A percentile compares a stretch with the other conserved stretches of the same genome.
phyloP scores from a whole-genome alignment of 1,140 invertebrate genomes.

The Orchestia grillus region DNA sequence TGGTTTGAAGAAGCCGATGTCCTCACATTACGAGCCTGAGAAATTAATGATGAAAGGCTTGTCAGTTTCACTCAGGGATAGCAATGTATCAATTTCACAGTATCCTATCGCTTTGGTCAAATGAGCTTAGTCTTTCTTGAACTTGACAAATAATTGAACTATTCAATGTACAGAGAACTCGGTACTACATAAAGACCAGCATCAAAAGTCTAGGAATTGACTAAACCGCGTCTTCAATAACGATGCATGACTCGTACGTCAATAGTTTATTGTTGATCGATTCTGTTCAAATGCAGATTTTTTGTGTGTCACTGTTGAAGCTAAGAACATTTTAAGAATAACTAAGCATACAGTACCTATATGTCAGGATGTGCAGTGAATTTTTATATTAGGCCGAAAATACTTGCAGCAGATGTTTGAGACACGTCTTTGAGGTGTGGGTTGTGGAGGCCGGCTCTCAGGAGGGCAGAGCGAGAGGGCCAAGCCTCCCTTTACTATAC shows the following conservation, averaged over 20 bases:
- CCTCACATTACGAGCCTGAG: background rate
- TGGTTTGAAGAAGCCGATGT: conserved; percentile 19
- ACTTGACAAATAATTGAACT: background rate
- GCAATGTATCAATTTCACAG: background rate
- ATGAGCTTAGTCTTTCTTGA: background rate
- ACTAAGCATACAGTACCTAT: background rate
- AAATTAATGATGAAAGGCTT: background rate
- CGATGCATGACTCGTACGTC: background rate
- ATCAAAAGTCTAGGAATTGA: background rate
- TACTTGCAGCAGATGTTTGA: background rate
- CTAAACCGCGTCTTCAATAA: background rate
- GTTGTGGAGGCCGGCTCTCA: too few relatives aligned
- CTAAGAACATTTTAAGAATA: background rate
- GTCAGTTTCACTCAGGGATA: background rate
- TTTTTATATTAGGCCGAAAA: background rate
- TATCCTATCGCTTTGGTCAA: background rate
- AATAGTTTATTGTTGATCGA: background rate
- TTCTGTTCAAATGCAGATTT: background rate
- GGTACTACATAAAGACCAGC: background rate
- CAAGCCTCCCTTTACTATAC: background rate
- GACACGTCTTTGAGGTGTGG: background rate
- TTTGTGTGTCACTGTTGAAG: background rate
- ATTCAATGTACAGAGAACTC: background rate
- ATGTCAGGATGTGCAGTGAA: background rate
- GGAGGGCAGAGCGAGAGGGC: too few relatives aligned